phyloP scores from a whole-genome alignment of 2,797 vertebrate species.

The Darevskia nairensis region DNA sequence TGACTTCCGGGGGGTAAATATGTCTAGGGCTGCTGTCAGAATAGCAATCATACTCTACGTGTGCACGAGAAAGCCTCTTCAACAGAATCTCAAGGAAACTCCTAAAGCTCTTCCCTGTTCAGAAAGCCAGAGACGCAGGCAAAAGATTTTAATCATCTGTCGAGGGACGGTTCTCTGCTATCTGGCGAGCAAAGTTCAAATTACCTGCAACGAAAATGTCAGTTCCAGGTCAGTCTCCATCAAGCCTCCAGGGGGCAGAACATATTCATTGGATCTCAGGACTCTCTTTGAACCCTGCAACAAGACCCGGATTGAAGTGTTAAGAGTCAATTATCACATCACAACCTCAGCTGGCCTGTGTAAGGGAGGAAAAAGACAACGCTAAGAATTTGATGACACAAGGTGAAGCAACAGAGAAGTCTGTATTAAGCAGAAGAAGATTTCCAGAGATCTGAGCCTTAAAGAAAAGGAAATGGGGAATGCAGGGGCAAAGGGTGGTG shows the following conservation, averaged over 20 bases:
- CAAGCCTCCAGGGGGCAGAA: conserved; percentile 87
- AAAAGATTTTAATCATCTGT: not conserved
- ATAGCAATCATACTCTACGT: not conserved
- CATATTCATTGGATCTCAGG: conserved; percentile 90
- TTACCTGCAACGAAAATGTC: conserved; percentile 92
- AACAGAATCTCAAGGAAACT: not conserved
- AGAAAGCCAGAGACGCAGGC: not conserved
- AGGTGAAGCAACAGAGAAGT: not conserved
- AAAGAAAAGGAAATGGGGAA: not conserved
- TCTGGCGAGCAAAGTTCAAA: not conserved
- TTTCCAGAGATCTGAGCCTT: not conserved
- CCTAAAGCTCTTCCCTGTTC: not conserved
- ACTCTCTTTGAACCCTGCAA: conserved; percentile 89
- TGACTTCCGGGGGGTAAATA: not conserved
- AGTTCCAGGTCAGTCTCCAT: conserved; percentile 94
- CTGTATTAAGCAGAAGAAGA: not conserved
- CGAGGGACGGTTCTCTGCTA: not conserved
- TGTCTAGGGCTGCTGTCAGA: not conserved
- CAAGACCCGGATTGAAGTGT: not conserved
- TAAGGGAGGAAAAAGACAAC: not conserved
- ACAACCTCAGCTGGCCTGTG: not conserved
- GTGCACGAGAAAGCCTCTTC: not conserved
- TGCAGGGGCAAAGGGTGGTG: not conserved
- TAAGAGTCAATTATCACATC: not conserved
- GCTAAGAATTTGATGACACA: too few relatives aligned